Conservation (phyloP, 2,113 vertebrate genomes). For the Cettia cetti region DNA sequence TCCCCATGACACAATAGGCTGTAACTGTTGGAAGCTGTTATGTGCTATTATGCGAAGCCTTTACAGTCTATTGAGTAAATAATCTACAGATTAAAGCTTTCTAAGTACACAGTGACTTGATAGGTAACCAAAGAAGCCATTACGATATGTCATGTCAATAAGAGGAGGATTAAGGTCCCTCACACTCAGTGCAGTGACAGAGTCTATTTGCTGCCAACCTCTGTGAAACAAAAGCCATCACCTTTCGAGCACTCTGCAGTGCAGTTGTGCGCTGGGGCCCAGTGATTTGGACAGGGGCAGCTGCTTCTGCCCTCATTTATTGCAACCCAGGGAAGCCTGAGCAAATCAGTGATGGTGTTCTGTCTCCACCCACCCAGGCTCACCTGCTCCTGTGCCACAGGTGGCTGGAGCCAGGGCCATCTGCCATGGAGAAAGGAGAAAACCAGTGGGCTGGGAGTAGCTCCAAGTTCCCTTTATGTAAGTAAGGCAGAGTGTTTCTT, state of each 20-base stretch:
- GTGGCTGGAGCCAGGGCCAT: not conserved
- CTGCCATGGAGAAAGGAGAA: not conserved
- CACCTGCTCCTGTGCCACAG: not conserved
- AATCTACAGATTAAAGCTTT: slow-evolving; percentile 59
- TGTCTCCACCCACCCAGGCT: not conserved
- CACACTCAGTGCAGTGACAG: not conserved
- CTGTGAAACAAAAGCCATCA: not conserved
- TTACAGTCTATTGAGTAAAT: slow-evolving; percentile 57
- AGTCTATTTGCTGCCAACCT: not conserved
- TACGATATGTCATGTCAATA: slow-evolving; percentile 10
- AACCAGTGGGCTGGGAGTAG: fast-evolving
- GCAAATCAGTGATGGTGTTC: fast-evolving
- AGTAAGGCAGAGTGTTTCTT: not conserved
- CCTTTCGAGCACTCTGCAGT: not conserved
- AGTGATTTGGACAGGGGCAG: not conserved
- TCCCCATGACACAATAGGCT: not conserved
- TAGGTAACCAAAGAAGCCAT: slow-evolving; percentile 43
- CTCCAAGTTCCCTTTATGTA: not conserved
- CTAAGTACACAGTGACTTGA: slow-evolving; percentile 31
- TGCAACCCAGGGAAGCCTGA: not conserved
- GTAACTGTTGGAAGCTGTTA: not conserved
- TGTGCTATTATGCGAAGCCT: not conserved
- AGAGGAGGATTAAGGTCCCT: slow-evolving; percentile 37
- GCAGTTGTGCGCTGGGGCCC: not conserved
- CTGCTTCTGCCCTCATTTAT: not conserved